Evolutionary conservation across 2,797 vertebrate genomes (phyloP).

Genomic region (Alauda arvensis): DNA sequence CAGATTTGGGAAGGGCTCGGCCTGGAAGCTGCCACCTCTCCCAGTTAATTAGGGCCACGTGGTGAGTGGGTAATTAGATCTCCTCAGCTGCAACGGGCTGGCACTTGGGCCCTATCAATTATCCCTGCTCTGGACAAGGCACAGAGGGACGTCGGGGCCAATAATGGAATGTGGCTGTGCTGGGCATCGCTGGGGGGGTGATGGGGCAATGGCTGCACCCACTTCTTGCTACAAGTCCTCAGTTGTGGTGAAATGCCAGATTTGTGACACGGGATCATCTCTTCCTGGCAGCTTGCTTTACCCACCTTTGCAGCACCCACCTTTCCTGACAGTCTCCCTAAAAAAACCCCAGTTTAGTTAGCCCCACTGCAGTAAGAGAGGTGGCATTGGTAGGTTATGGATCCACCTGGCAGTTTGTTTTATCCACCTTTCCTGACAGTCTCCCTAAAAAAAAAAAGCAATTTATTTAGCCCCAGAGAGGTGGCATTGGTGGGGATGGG

Average conservation of each 20-base stretch:
- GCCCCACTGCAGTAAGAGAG: fast-evolving
- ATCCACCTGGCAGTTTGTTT: neutral
- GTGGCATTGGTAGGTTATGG: neutral
- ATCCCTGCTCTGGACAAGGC: slow-evolving; percentile 22
- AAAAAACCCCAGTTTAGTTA: neutral
- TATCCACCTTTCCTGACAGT: neutral
- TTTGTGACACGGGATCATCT: fast-evolving
- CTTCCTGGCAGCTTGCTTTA: neutral
- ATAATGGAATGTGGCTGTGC: slow-evolving; percentile 19
- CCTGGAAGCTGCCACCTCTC: slow-evolving; percentile 15
- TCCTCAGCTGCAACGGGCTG: slow-evolving; percentile 14
- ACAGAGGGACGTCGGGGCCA: neutral
- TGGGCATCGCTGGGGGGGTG: fast-evolving
- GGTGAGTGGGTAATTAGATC: slow-evolving; percentile 37
- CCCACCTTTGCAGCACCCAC: neutral
- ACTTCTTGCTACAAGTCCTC: neutral
- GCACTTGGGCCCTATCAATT: slow-evolving; percentile 58
- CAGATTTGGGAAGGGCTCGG: neutral
- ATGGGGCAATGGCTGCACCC: neutral
- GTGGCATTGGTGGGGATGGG: neutral
- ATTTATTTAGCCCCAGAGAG: neutral
- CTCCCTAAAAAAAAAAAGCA: neutral
- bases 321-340: neutral
- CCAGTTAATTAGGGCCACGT: slow-evolving; percentile 22
- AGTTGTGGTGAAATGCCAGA: neutral